A percentile compares a stretch with the other conserved stretches of the same genome.
phyloP scores from a whole-genome alignment of 2,797 vertebrate species.

The Thamnophis elegans region DNA sequence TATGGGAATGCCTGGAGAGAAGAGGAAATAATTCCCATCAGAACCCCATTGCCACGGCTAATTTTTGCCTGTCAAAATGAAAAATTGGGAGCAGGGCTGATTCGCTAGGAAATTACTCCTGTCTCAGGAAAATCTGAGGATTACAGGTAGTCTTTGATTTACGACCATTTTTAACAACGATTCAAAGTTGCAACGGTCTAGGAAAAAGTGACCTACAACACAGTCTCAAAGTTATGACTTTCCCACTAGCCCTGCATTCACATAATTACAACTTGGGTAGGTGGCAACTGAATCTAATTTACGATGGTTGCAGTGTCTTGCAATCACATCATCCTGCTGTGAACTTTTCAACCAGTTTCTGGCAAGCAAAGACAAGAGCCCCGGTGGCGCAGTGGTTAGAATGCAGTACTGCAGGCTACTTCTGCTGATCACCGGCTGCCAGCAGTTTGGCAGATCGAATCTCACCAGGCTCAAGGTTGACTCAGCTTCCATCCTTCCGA shows the following conservation, averaged over 20 bases:
- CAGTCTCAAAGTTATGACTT: background rate
- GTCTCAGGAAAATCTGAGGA: background rate
- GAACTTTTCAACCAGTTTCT: background rate
- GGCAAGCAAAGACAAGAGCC: background rate
- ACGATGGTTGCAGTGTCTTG: background rate
- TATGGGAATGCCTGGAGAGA: constrained; percentile 64
- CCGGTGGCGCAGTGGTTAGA: too few relatives aligned
- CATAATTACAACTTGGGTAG: background rate
- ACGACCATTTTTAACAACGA: background rate
- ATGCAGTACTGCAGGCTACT: too few relatives aligned
- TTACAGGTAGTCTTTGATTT: background rate
- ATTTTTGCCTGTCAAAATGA: background rate
- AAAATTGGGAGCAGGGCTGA: background rate
- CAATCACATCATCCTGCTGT: background rate
- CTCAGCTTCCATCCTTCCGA: too few relatives aligned
- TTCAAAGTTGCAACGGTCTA: background rate
- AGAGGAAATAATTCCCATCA: rapidly evolving
- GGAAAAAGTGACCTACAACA: background rate
- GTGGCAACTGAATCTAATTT: background rate
- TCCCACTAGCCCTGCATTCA: background rate
- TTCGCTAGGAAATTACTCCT: background rate
- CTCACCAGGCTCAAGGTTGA: too few relatives aligned
- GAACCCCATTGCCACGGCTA: background rate
- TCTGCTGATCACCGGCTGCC: too few relatives aligned
- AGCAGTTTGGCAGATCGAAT: too few relatives aligned